Conservation (phyloP, 1,140 invertebrate genomes). For the Drosophila asahinai region DNA sequence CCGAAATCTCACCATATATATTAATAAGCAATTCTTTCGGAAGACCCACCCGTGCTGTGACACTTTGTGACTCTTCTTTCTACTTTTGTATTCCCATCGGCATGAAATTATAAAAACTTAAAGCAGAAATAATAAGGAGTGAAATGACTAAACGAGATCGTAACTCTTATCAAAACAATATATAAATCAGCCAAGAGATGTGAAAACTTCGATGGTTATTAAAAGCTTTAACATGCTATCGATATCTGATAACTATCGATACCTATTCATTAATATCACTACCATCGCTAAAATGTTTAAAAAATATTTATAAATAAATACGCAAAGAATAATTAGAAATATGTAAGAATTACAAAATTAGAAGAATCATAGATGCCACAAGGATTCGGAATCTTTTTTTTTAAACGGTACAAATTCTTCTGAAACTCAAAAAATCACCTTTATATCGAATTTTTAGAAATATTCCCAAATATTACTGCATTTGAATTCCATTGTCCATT, state of each 20-base stretch:
- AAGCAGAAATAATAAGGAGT: not conserved
- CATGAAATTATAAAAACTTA: not conserved
- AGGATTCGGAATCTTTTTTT: no score
- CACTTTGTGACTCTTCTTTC: not conserved
- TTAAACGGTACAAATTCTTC: no score
- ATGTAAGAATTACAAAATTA: no score
- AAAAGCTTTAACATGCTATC: not conserved
- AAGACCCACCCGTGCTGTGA: not conserved
- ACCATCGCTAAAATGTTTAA: no score
- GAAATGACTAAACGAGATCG: not conserved
- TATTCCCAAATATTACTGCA: no score
- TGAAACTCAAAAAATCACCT: no score
- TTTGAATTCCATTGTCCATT: no score
- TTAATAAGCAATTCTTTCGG: not conserved
- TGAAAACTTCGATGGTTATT: not conserved
- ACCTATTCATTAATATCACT: no score
- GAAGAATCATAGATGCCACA: no score
- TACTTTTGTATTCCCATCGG: not conserved
- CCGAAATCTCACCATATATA: not conserved
- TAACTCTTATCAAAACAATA: not conserved
- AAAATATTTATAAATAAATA: no score
- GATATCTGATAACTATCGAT: constrained; percentile 1
- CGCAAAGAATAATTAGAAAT: no score
- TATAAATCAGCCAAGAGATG: not conserved
- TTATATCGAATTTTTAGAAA: no score